These are phyloP conservation scores for Phortica okadai DNA, from an alignment of 2,888 invertebrate genomes.

Conservation along the genomic window DNA sequence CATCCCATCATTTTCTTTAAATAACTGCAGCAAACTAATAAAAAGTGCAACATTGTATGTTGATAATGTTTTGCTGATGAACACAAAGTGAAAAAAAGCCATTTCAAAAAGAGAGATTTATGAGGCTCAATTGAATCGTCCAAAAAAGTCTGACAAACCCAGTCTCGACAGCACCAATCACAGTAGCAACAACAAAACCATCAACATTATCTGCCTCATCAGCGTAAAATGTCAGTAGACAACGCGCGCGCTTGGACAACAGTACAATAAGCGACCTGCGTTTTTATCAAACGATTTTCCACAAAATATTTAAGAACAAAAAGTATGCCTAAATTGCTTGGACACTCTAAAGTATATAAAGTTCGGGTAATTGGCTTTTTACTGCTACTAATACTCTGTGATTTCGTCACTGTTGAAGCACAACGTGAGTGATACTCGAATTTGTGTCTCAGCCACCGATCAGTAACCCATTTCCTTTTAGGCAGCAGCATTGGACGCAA, in stretches of 20 bases:
- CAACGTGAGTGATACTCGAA: constrained; percentile 57
- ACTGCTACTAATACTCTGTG: constrained; percentile 49
- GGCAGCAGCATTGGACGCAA: constrained; percentile 74
- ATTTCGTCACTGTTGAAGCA: constrained; percentile 51
- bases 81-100: neutral
- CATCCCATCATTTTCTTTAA: too few relatives aligned
- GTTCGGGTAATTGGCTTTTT: constrained; percentile 32
- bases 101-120: constrained; percentile 17
- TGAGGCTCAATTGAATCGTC: constrained; percentile 20
- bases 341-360: neutral
- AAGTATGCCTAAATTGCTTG: constrained; percentile 1
- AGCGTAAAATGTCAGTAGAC: constrained; percentile 1
- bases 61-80: neutral
- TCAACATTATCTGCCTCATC: too few relatives aligned
- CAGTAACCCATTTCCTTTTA: constrained; percentile 39
- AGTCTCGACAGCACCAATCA: neutral
- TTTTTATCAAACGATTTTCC: neutral
- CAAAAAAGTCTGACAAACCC: neutral
- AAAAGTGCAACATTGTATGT: neutral
- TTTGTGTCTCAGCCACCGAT: neutral
- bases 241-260: constrained; percentile 15
- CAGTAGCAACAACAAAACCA: neutral
- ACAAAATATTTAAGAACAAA: neutral
- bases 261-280: neutral
- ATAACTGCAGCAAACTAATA: neutral